Percentiles rank a stretch among this genome's conserved stretches.
Conservation (phyloP, 2,797 vertebrate species). For the Epinephelus awoara region DNA sequence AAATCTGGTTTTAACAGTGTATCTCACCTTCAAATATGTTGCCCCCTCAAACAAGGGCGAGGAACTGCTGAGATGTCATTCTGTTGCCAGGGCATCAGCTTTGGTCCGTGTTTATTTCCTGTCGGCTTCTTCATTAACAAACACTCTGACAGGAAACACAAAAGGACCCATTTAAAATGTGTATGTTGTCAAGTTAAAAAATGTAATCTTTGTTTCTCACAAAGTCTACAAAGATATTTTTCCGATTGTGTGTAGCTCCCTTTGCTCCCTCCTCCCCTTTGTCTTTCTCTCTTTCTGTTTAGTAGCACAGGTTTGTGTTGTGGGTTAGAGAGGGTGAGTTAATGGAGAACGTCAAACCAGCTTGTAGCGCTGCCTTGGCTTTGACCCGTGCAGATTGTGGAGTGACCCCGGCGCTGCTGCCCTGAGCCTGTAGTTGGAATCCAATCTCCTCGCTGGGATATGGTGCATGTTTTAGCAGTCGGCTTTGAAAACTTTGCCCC, state of each 20-base stretch:
- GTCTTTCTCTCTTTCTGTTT: conserved; percentile 27
- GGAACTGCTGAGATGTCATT: too few relatives aligned
- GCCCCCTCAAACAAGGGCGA: neutral
- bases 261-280: neutral
- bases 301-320: conserved; percentile 62
- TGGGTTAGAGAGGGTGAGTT: conserved; percentile 70
- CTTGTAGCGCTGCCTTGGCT: conserved; percentile 73
- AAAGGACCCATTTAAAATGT: too few relatives aligned
- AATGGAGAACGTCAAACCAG: conserved; percentile 81
- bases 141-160: too few relatives aligned
- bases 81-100: too few relatives aligned
- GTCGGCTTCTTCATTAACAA: too few relatives aligned
- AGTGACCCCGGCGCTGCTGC: conserved; percentile 76
- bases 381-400: conserved; percentile 84
- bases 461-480: conserved; percentile 79
- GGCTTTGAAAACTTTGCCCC: conserved; percentile 75
- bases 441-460: conserved; percentile 83
- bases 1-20: conserved; percentile 3
- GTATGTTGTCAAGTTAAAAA: too few relatives aligned
- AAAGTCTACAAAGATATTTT: neutral
- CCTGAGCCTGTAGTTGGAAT: conserved; percentile 75
- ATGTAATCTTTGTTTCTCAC: conserved; percentile 1
- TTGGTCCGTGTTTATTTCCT: too few relatives aligned
- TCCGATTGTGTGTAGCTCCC: neutral
- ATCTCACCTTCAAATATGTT: conserved; percentile 16